Percentiles rank a stretch among this genome's conserved stretches.
Evolutionary conservation across 2,113 vertebrate species (phyloP).

Genomic region (Psophia crepitans): DNA sequence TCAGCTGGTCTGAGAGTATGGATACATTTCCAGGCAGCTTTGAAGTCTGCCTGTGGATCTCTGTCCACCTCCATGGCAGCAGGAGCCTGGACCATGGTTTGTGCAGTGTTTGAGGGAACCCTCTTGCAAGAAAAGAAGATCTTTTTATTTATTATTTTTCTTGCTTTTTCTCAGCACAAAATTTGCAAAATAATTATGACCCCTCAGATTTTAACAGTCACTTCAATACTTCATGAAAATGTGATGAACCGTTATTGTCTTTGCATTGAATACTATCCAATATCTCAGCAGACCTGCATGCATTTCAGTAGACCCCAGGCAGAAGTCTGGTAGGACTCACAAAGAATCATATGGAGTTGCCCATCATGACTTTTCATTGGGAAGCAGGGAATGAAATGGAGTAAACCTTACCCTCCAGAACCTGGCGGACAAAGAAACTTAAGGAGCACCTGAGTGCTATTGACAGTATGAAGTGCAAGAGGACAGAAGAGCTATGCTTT

Average conservation of each 20-base stretch:
- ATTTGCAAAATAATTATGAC: neutral
- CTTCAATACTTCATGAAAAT: neutral
- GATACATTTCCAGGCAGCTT: neutral
- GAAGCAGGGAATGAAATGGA: neutral
- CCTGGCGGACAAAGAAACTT: neutral
- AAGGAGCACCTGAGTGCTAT: neutral
- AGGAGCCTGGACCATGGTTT: neutral
- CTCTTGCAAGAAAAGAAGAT: neutral
- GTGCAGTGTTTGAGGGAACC: neutral
- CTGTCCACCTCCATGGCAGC: neutral
- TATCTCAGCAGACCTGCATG: neutral
- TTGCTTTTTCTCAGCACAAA: neutral
- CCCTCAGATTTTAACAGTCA: neutral
- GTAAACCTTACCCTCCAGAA: neutral
- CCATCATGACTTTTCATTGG: neutral
- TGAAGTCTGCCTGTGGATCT: neutral
- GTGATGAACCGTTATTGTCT: neutral
- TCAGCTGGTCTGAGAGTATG: neutral
- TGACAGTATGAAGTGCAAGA: neutral
- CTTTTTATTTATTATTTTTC: neutral
- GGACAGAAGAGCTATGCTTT: neutral
- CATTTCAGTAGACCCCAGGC: neutral
- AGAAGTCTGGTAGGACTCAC: neutral
- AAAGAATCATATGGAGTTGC: neutral
- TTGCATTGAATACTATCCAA: accelerated